phyloP scores from a whole-genome alignment of 2,113 vertebrate species.

The Semicossyphus pulcher region DNA sequence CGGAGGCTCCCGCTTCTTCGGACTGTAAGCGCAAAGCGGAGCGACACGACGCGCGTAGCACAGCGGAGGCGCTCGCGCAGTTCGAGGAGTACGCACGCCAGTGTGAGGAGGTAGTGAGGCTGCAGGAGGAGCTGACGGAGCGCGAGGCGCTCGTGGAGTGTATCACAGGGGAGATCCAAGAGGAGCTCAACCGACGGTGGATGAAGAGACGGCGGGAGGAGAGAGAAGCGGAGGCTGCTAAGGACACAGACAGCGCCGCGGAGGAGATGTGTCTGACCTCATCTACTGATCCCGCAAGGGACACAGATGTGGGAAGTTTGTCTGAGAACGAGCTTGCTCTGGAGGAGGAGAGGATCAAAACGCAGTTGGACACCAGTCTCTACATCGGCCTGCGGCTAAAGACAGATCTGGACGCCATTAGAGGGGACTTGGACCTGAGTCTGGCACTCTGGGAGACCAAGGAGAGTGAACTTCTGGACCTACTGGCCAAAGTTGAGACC shows the following conservation, averaged over 20 bases:
- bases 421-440: slow-evolving; percentile 87
- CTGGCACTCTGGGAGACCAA: slow-evolving; percentile 87
- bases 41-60: slow-evolving; percentile 41
- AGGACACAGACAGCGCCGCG: slow-evolving; percentile 70
- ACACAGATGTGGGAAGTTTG: slow-evolving; percentile 48
- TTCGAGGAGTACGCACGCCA: slow-evolving; percentile 85
- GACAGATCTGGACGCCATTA: slow-evolving; percentile 90
- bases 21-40: slow-evolving; percentile 48
- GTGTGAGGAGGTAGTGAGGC: slow-evolving; percentile 86
- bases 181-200: slow-evolving; percentile 94
- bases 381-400: slow-evolving; percentile 93
- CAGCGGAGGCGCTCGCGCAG: slow-evolving; percentile 76
- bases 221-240: slow-evolving; percentile 60
- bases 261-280: slow-evolving; percentile 50
- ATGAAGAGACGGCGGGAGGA: slow-evolving; percentile 90
- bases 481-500: slow-evolving; percentile 86
- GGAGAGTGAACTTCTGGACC: slow-evolving; percentile 87
- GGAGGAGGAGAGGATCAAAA: slow-evolving; percentile 90
- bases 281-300: slow-evolving; percentile 1
- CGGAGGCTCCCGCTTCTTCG: slow-evolving; percentile 35
- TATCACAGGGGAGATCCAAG: slow-evolving; percentile 90
- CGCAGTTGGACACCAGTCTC: slow-evolving; percentile 93
- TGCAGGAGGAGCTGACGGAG: slow-evolving; percentile 90
- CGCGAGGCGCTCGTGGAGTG: slow-evolving; percentile 91
- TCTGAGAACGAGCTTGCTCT: slow-evolving; percentile 82